Evolutionary conservation across 2,888 invertebrate genomes (phyloP).

Genomic region (Agriopis leucophaearia): DNA sequence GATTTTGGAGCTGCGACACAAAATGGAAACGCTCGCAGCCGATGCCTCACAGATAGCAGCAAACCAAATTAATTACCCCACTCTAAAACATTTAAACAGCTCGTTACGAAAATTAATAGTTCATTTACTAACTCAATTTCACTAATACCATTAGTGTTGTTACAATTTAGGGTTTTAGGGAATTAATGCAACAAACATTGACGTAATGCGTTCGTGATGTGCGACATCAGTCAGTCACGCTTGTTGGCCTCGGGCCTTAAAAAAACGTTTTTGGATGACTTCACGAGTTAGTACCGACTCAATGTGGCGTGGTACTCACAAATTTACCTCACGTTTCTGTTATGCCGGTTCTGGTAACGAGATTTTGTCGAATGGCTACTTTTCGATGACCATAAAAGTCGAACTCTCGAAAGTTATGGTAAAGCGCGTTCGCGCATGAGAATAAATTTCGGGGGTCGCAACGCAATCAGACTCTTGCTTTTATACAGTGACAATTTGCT

Average conservation of each 20-base stretch:
- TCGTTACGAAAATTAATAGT: slow-evolving; percentile 67
- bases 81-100: slow-evolving; percentile 67
- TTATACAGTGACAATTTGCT: slow-evolving; percentile 63
- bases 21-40: slow-evolving; percentile 50
- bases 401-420: slow-evolving; percentile 55
- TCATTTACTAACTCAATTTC: slow-evolving; percentile 70
- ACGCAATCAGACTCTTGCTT: slow-evolving; percentile 55
- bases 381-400: slow-evolving; percentile 66
- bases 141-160: slow-evolving; percentile 61
- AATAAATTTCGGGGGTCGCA: slow-evolving; percentile 52
- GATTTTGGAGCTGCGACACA: slow-evolving; percentile 46
- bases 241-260: slow-evolving; percentile 52
- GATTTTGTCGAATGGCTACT: slow-evolving; percentile 58
- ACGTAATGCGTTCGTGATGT: slow-evolving; percentile 65
- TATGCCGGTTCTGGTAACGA: slow-evolving; percentile 56
- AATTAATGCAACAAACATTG: slow-evolving; percentile 58
- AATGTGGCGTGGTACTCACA: slow-evolving; percentile 41
- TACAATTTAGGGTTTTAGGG: slow-evolving; percentile 62
- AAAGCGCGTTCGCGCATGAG: slow-evolving; percentile 37
- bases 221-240: slow-evolving; percentile 59
- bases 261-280: slow-evolving; percentile 51
- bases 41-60: slow-evolving; percentile 49
- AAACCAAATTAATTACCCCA: slow-evolving; percentile 62
- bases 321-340: slow-evolving; percentile 54
- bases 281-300: slow-evolving; percentile 44